Evolutionary conservation across 2,113 vertebrate genomes (phyloP).

Genomic region (Ciconia maguari): DNA sequence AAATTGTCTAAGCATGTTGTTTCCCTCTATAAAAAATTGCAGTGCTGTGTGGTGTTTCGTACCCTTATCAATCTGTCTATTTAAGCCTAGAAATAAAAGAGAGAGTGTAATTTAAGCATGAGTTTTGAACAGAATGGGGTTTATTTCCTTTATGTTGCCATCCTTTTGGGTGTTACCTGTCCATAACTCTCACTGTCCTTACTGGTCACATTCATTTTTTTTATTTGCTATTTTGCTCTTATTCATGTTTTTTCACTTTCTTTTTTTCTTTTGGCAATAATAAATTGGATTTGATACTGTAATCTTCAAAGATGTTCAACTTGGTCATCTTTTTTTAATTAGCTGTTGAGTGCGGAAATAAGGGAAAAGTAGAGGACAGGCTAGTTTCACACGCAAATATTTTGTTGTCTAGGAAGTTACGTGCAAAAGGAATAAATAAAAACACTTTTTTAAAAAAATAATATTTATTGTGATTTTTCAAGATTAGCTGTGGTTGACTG

Average conservation of each 20-base stretch:
- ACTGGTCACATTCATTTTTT: neutral
- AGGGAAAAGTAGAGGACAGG: neutral
- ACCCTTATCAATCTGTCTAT: constrained; percentile 6
- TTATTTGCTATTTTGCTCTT: neutral
- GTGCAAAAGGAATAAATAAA: neutral
- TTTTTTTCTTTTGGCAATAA: constrained; percentile 36
- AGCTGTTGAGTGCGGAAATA: neutral
- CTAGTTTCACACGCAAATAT: neutral
- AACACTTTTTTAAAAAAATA: neutral
- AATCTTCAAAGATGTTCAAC: constrained; percentile 26
- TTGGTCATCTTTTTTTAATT: neutral
- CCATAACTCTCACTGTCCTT: neutral
- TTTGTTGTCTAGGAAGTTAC: neutral
- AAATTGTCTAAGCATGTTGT: neutral
- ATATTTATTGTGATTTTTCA: neutral
- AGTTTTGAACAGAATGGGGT: constrained; percentile 1
- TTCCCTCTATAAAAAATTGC: constrained; percentile 32
- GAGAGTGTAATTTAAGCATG: neutral
- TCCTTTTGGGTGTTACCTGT: neutral
- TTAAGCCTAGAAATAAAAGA: constrained; percentile 35
- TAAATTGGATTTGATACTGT: constrained; percentile 50
- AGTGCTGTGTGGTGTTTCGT: constrained; percentile 21
- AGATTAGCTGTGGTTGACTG: neutral
- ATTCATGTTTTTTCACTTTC: neutral
- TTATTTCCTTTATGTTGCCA: neutral